These are phyloP conservation scores for Pogonus chalceus DNA, from an alignment of 1,140 invertebrate genomes.

Conservation along the genomic window DNA sequence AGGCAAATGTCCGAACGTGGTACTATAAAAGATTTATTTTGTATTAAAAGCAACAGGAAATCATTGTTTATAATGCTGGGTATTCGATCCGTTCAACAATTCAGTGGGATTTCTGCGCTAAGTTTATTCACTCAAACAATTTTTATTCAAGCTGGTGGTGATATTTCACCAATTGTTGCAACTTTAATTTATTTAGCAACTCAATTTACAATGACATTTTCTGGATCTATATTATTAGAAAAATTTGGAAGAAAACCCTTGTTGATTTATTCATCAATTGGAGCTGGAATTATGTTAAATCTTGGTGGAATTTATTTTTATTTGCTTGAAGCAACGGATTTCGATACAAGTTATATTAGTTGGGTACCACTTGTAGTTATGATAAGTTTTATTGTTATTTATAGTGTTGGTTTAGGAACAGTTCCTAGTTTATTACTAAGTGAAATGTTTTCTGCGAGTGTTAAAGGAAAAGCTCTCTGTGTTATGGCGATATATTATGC, in stretches of 20 bases:
- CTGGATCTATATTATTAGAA: slow-evolving; percentile 39
- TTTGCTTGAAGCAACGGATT: slow-evolving; percentile 15
- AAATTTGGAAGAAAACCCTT: not conserved
- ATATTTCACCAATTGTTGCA: slow-evolving; percentile 23
- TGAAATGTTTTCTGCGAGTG: slow-evolving; percentile 28
- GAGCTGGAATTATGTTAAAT: not conserved
- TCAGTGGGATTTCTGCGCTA: slow-evolving; percentile 65
- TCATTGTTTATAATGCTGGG: slow-evolving; percentile 53
- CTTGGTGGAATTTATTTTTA: slow-evolving; percentile 2
- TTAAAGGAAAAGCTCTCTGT: slow-evolving; percentile 25
- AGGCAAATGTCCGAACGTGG: slow-evolving; percentile 13
- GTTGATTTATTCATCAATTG: not conserved
- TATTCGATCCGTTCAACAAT: slow-evolving; percentile 64
- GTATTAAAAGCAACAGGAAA: slow-evolving; percentile 46
- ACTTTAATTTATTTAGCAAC: slow-evolving; percentile 53
- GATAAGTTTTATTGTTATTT: slow-evolving; percentile 53
- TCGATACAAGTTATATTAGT: slow-evolving; percentile 25
- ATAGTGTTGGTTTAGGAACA: slow-evolving; percentile 53
- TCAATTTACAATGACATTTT: slow-evolving; percentile 51
- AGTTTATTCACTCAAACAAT: slow-evolving; percentile 67
- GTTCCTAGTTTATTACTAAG: slow-evolving; percentile 34
- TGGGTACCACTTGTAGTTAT: slow-evolving; percentile 50
- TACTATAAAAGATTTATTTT: slow-evolving; percentile 41
- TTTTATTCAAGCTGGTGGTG: slow-evolving; percentile 47
- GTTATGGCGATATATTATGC: slow-evolving; percentile 18